Percentiles rank a stretch among this genome's conserved stretches.
These are phyloP conservation scores for Cyanistes caeruleus DNA, from an alignment of 2,113 vertebrate species.

Conservation along the genomic window DNA sequence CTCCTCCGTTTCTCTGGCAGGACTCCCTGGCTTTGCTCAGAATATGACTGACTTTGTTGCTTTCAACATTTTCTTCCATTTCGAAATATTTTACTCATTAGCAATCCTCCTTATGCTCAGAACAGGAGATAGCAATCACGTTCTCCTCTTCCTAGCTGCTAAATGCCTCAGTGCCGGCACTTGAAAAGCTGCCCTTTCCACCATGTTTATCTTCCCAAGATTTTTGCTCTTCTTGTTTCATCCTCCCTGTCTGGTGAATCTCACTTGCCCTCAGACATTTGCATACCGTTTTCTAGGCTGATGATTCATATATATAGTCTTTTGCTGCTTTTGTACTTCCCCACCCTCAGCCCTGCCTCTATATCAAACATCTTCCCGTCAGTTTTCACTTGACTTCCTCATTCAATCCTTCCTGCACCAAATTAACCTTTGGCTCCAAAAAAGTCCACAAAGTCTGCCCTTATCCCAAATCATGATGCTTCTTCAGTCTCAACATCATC, in stretches of 20 bases:
- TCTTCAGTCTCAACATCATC: neutral
- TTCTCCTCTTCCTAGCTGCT: slow-evolving; percentile 3
- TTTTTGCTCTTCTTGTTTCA: neutral
- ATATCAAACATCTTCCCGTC: neutral
- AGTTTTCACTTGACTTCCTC: neutral
- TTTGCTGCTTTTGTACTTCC: neutral
- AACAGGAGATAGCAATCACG: slow-evolving; percentile 46
- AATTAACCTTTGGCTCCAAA: neutral
- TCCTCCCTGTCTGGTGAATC: neutral
- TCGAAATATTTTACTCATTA: slow-evolving; percentile 71
- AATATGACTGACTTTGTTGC: slow-evolving; percentile 65
- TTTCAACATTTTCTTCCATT: slow-evolving; percentile 68
- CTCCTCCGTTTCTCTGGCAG: slow-evolving; percentile 52
- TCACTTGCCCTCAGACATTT: neutral
- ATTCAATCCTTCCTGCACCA: neutral
- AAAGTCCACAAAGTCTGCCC: neutral
- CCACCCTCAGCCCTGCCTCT: neutral
- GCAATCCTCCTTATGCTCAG: slow-evolving; percentile 62
- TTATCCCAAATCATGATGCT: neutral
- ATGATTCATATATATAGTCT: neutral
- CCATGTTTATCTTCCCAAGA: neutral
- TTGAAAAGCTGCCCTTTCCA: slow-evolving; percentile 10
- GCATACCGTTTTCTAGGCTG: neutral
- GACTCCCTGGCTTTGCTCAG: slow-evolving; percentile 62
- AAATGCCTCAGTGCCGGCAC: neutral